phyloP scores from a whole-genome alignment of 2,888 invertebrate species.

The Chironomus tentans region DNA sequence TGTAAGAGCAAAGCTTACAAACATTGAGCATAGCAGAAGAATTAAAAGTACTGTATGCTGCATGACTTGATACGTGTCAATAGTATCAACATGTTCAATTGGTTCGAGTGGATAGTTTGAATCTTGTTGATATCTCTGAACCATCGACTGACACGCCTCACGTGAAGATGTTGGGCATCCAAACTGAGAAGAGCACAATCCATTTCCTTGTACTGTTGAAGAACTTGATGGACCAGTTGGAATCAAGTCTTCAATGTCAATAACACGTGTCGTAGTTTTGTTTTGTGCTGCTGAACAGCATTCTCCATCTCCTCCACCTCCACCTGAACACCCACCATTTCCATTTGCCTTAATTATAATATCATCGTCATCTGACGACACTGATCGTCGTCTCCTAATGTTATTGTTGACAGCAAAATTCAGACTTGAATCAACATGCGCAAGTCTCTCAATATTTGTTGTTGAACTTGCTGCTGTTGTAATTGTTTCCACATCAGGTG shows the following conservation, averaged over 20 bases:
- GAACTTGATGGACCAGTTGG: constrained; percentile 27
- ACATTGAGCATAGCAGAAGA: constrained; percentile 73
- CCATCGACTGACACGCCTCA: constrained; percentile 44
- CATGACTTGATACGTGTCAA: constrained; percentile 60
- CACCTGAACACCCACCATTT: constrained; percentile 34
- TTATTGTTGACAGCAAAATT: constrained; percentile 30
- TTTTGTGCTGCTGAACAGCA: constrained; percentile 29
- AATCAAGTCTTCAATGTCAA: constrained; percentile 58
- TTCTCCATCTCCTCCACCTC: constrained; percentile 33
- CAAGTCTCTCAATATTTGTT: constrained; percentile 30
- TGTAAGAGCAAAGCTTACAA: constrained; percentile 74
- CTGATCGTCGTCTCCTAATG: constrained; percentile 34
- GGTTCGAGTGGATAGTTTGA: constrained; percentile 45
- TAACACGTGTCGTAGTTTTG: constrained; percentile 36
- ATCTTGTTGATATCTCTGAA: constrained; percentile 47
- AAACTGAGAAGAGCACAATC: constrained; percentile 45
- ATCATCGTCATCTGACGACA: constrained; percentile 38
- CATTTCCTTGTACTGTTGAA: not conserved
- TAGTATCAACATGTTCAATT: constrained; percentile 46
- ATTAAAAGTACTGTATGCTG: constrained; percentile 76
- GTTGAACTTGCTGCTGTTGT: constrained; percentile 39
- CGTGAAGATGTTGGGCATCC: constrained; percentile 45
- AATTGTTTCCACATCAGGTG: constrained; percentile 35
- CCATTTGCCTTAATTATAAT: constrained; percentile 30
- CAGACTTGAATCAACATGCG: constrained; percentile 27